Percentiles rank a stretch among this genome's conserved stretches.
Conservation (phyloP, 2,797 vertebrate species). For the Alectoris magna region DNA sequence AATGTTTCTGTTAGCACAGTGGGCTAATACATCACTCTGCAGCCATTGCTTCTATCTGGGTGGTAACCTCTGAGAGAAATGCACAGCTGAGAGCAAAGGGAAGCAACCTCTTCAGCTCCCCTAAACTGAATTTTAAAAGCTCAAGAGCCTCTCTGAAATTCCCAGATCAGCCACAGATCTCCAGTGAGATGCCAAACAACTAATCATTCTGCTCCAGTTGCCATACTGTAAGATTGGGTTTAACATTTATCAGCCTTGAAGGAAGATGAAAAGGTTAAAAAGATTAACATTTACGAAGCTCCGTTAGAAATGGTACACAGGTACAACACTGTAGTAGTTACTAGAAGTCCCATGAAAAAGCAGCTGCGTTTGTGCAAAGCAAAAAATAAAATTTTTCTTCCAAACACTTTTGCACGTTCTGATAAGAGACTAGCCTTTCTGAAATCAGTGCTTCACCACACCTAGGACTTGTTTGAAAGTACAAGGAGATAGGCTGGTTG, state of each 20-base stretch:
- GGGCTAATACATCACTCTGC: neutral
- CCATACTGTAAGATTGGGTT: neutral
- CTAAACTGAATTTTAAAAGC: neutral
- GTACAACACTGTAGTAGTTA: neutral
- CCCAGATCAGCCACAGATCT: neutral
- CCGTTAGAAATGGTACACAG: neutral
- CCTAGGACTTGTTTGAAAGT: neutral
- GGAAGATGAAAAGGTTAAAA: constrained; percentile 6
- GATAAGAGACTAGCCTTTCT: neutral
- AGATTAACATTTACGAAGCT: neutral
- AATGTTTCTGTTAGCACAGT: neutral
- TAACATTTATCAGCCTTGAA: neutral
- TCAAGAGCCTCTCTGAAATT: neutral
- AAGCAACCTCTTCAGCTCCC: neutral
- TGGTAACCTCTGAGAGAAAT: neutral
- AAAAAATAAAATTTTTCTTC: neutral
- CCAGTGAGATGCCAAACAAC: neutral
- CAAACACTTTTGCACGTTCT: neutral
- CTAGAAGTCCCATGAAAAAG: neutral
- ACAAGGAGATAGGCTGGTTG: neutral
- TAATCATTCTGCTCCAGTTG: neutral
- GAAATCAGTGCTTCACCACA: neutral
- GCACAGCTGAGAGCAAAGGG: neutral
- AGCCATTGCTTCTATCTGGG: neutral
- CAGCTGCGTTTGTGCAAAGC: neutral